Percentiles rank a stretch among this genome's conserved stretches.
Conservation (phyloP, 2,113 vertebrate species). For the Xiphophorus hellerii region DNA sequence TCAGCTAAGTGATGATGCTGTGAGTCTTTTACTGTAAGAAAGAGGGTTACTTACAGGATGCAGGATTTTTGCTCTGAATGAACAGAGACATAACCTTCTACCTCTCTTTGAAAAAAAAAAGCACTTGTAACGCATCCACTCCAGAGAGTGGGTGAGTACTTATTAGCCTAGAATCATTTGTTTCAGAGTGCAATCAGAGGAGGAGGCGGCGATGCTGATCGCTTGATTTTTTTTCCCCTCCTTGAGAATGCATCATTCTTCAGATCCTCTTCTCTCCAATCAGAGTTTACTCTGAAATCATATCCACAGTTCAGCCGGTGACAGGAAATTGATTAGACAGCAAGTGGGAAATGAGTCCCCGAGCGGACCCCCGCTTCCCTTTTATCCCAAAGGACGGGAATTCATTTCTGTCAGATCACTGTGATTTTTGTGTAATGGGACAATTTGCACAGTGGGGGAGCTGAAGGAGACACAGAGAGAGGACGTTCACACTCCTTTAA, state of each 20-base stretch:
- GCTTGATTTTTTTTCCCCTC: background rate
- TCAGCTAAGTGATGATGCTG: background rate
- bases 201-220: background rate
- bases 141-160: too few species aligned
- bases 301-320: constrained; percentile 1
- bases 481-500: constrained; percentile 43
- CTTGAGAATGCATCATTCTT: background rate
- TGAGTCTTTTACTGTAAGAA: background rate
- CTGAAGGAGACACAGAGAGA: constrained; percentile 9
- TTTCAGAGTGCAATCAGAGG: constrained; percentile 1
- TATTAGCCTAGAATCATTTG: background rate
- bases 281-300: constrained; percentile 7
- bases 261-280: constrained; percentile 17
- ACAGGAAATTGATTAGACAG: constrained; percentile 2
- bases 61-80: background rate
- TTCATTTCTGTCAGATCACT: constrained; percentile 53
- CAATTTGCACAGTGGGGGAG: constrained; percentile 5
- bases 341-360: constrained; percentile 40
- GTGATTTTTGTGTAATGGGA: constrained; percentile 51
- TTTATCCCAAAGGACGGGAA: constrained; percentile 41
- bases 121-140: background rate
- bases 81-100: constrained; percentile 23
- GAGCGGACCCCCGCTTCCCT: constrained; percentile 16
- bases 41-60: background rate
- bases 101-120: background rate